Percentiles rank a stretch among this genome's conserved stretches.
Conservation (phyloP, 2,888 invertebrate species). For the Megastigmus dorsalis region DNA sequence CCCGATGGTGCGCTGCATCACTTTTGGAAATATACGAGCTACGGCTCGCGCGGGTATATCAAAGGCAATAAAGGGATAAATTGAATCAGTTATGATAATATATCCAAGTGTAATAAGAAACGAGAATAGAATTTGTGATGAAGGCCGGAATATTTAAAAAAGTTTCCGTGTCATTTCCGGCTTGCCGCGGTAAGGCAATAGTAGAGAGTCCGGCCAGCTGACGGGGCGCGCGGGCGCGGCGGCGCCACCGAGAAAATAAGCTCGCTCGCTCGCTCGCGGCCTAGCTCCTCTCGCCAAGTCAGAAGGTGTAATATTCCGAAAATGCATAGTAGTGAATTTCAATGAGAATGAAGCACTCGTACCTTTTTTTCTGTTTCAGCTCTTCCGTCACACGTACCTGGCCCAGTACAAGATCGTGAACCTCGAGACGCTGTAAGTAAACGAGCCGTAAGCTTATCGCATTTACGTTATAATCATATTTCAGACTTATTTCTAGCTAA, state of each 20-base stretch:
- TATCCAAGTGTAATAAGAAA: constrained; percentile 26
- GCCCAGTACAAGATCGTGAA: constrained; percentile 85
- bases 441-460: constrained; percentile 63
- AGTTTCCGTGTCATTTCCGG: constrained; percentile 35
- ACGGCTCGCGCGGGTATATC: no score
- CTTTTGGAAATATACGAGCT: no score
- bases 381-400: constrained; percentile 86
- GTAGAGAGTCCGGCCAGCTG: no score
- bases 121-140: constrained; percentile 32
- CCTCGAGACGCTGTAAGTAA: constrained; percentile 76
- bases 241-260: not conserved
- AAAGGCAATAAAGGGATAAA: constrained; percentile 24
- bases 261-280: not conserved
- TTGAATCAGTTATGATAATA: constrained; percentile 39
- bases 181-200: no score
- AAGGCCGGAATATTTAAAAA: constrained; percentile 36
- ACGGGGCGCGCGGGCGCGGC: not conserved
- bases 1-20: no score
- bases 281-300: not conserved
- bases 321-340: constrained; percentile 42
- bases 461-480: constrained; percentile 67
- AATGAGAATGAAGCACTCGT: constrained; percentile 29
- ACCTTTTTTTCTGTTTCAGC: constrained; percentile 76
- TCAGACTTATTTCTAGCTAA: constrained; percentile 65
- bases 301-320: constrained; percentile 25